Conservation (phyloP, 1,140 invertebrate genomes). For the Lineus longissimus region DNA sequence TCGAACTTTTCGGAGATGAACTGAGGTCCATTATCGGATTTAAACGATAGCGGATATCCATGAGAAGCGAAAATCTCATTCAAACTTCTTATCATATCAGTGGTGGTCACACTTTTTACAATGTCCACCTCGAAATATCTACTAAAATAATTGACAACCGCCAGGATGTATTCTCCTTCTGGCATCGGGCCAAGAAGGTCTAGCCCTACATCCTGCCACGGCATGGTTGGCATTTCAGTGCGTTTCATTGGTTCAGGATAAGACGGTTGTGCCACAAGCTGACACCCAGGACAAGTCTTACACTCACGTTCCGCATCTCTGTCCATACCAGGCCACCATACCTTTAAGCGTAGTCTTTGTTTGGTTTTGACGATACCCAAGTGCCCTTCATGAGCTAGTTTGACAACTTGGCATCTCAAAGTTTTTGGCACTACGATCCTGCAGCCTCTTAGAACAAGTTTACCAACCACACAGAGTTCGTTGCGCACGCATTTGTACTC, state of each 20-base stretch:
- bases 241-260: too few species aligned
- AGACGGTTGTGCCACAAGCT: conserved; percentile 17
- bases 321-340: too few species aligned
- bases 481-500: conserved; percentile 10
- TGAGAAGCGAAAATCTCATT: too few species aligned
- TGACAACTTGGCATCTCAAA: conserved; percentile 1
- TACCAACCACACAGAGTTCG: conserved; percentile 18
- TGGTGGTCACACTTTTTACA: too few species aligned
- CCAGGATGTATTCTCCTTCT: conserved; percentile 21
- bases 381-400: conserved; percentile 20
- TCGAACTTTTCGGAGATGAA: conserved; percentile 13
- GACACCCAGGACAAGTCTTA: conserved; percentile 22
- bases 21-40: too few species aligned
- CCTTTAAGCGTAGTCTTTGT: conserved; percentile 19
- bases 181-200: too few species aligned
- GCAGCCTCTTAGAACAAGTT: conserved; percentile 19
- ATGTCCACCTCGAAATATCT: conserved; percentile 25
- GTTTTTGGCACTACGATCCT: conserved; percentile 17
- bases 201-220: conserved; percentile 22
- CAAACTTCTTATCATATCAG: too few species aligned
- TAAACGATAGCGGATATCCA: conserved; percentile 19
- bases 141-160: conserved; percentile 23
- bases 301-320: too few species aligned
- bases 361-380: too few species aligned
- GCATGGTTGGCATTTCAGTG: conserved; percentile 14